A percentile compares a stretch with the other conserved stretches of the same genome.
Evolutionary conservation across 2,113 vertebrate species (phyloP).

Genomic region (Chloropsis hardwickii): DNA sequence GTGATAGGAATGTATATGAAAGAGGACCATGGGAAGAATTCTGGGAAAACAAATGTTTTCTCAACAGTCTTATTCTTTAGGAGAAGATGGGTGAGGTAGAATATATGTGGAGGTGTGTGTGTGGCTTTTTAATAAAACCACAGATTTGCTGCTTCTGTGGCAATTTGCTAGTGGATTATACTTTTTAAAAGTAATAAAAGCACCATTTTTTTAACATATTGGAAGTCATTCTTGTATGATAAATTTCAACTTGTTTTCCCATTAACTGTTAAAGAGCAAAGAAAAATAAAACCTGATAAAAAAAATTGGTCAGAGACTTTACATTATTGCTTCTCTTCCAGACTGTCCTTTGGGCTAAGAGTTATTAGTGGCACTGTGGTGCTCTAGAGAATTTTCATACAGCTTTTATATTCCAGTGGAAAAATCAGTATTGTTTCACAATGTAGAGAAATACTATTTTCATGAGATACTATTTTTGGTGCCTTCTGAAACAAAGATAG

Average conservation of each 20-base stretch:
- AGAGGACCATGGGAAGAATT: neutral
- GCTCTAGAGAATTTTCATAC: neutral
- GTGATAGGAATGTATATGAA: neutral
- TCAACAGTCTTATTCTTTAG: neutral
- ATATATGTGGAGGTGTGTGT: fast-evolving
- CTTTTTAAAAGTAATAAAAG: neutral
- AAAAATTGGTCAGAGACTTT: neutral
- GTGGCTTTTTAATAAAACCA: neutral
- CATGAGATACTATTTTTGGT: neutral
- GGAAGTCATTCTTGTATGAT: neutral
- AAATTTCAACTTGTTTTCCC: neutral
- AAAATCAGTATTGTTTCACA: neutral
- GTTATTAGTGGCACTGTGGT: neutral
- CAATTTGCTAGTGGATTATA: neutral
- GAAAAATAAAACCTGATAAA: neutral
- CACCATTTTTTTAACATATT: neutral
- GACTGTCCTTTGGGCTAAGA: neutral
- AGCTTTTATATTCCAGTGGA: neutral
- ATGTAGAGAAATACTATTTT: neutral
- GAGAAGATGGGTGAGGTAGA: neutral
- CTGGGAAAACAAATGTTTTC: neutral
- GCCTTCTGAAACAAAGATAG: neutral
- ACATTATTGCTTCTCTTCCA: neutral
- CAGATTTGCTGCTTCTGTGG: neutral
- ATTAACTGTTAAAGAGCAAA: neutral